A percentile compares a stretch with the other conserved stretches of the same genome.
Conservation (phyloP, 2,888 invertebrate species). For the Hypsopygia costalis region DNA sequence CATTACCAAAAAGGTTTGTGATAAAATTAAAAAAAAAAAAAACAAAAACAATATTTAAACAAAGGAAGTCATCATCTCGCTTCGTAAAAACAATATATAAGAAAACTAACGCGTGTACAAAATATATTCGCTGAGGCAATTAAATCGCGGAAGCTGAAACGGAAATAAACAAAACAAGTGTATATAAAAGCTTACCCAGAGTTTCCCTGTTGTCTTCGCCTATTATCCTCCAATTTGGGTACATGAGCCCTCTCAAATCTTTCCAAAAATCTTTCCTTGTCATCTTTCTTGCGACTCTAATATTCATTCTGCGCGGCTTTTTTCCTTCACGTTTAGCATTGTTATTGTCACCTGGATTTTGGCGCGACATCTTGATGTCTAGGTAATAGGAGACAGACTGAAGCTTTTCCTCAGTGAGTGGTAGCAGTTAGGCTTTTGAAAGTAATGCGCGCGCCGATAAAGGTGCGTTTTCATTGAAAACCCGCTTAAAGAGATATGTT, state of each 20-base stretch:
- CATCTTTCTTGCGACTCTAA: not conserved
- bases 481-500: too few relatives aligned
- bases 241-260: not conserved
- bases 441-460: not conserved
- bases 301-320: not conserved
- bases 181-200: not conserved
- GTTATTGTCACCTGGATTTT: not conserved
- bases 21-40: too few relatives aligned
- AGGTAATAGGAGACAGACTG: not conserved
- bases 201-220: not conserved
- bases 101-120: too few relatives aligned
- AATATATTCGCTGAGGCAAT: too few relatives aligned
- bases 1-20: too few relatives aligned
- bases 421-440: not conserved
- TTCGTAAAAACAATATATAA: too few relatives aligned
- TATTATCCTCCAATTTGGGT: not conserved
- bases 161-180: not conserved
- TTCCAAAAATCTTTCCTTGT: not conserved
- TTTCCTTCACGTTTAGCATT: not conserved
- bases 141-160: too few relatives aligned
- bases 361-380: not conserved
- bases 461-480: not conserved
- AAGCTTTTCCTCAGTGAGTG: not conserved
- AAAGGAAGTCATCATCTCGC: too few relatives aligned
- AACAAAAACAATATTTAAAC: too few relatives aligned